These are phyloP conservation scores for Drosophila jambulina DNA, from an alignment of 1,140 invertebrate genomes.

Conservation along the genomic window DNA sequence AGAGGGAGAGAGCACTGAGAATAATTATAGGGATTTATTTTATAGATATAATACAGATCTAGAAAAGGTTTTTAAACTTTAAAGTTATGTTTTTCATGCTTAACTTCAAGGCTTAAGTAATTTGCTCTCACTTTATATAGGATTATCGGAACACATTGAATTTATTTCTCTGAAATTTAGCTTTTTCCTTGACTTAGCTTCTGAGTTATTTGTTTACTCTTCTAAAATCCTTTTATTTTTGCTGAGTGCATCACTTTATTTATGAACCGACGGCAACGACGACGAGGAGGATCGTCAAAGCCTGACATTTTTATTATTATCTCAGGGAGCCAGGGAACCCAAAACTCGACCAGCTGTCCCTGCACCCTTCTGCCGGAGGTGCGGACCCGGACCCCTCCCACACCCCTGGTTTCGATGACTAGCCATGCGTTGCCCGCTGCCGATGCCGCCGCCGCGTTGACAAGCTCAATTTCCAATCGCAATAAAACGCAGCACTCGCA, in stretches of 20 bases:
- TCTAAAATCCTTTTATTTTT: not conserved
- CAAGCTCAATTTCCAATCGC: conserved; percentile 84
- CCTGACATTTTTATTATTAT: conserved; percentile 82
- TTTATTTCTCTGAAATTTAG: not conserved
- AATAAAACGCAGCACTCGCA: conserved; percentile 83
- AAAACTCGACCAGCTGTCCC: conserved; percentile 71
- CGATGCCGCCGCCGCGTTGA: conserved; percentile 71
- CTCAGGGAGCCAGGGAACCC: conserved; percentile 42
- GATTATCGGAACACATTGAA: not conserved
- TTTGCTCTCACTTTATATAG: not conserved
- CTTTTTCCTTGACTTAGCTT: too few species aligned
- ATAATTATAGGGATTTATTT: not conserved
- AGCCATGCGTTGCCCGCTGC: conserved; percentile 74
- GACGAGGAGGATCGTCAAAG: conserved; percentile 62
- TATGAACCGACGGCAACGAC: conserved; percentile 61
- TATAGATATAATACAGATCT: not conserved
- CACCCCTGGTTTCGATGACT: conserved; percentile 46
- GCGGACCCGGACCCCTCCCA: conserved; percentile 6
- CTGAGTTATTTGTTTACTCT: not conserved
- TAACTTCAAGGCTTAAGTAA: not conserved
- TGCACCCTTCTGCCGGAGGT: not conserved
- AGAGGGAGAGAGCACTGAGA: conserved; percentile 3
- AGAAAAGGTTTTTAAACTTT: not conserved
- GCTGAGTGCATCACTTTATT: conserved; percentile 59
- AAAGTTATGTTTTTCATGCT: not conserved